phyloP scores from a whole-genome alignment of 2,888 invertebrate genomes.

The Pachymerium ferrugineum region DNA sequence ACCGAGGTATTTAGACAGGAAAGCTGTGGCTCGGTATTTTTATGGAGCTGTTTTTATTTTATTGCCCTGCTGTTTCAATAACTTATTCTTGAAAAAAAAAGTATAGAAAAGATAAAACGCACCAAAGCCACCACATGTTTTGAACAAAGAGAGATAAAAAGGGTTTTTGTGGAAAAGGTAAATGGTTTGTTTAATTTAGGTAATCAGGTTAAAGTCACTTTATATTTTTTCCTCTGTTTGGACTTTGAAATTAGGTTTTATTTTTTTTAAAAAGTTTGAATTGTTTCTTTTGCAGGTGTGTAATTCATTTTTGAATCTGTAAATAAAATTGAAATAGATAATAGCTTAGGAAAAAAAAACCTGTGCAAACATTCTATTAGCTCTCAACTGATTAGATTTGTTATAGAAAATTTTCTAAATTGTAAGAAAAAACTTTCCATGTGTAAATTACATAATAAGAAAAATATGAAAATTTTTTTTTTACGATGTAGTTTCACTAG shows the following conservation, averaged over 20 bases:
- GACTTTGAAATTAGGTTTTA: neutral
- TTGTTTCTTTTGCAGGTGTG: neutral
- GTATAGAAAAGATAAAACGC: slow-evolving; percentile 27
- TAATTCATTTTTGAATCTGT: no score
- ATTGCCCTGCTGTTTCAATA: slow-evolving; percentile 21
- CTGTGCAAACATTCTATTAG: no score
- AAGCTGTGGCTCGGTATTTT: slow-evolving; percentile 24
- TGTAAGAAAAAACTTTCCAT: no score
- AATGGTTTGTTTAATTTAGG: slow-evolving; percentile 19
- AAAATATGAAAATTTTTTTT: neutral
- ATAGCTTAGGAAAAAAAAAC: no score
- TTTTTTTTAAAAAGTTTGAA: neutral
- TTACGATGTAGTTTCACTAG: neutral
- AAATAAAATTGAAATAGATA: no score
- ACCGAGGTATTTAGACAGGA: slow-evolving; percentile 22
- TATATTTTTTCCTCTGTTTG: neutral
- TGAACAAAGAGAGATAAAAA: slow-evolving; percentile 17
- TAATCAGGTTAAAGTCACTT: slow-evolving; percentile 5
- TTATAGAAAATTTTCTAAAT: no score
- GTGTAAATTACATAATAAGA: neutral
- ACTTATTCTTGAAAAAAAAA: slow-evolving; percentile 19
- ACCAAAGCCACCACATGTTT: slow-evolving; percentile 5
- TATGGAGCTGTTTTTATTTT: slow-evolving; percentile 24
- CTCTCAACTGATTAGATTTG: no score
- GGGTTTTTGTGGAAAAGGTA: neutral